Base-by-base conservation (phyloP, 2,888 invertebrate species). In the Ashinkailepas kermadecensis region DNA sequence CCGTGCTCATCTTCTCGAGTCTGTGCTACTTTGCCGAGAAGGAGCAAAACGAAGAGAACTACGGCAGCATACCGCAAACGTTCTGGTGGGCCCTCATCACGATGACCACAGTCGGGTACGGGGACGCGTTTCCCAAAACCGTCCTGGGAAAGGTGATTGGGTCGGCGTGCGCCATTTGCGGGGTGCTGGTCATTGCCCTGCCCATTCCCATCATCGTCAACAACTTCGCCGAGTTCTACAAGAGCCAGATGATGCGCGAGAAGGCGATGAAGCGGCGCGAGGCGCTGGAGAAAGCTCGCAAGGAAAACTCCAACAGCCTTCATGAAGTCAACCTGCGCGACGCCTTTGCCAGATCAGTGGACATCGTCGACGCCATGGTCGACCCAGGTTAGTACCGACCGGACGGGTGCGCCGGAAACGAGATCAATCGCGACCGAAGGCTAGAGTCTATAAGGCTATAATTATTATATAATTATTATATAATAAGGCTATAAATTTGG, bases 271-370 rank as follows among this genome's bases (percentile, higher is more conserved):
- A 89, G 85, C 85, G 89, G 81, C 86, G 88, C 79, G 89, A 89
- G 84, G 89, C 89, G 64, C 85, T 90, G 83, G 89, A 89, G 84
- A 86, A 87, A 83, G 89, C 89, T 70, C 87, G 88, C 83, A 85
- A 87, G 64, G 88, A 88, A 78, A 89, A 79, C 87, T 96, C 98
- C 89, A 96, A 97, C 86, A 96, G 96, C 87, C 96, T 97, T 90
- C 97, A 97, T 89, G 96, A 96, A 90, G 94, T 97, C 91, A 97
- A 97, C 91, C 92, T 97, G 88, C 92, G 96, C 88, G 97, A 97
- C 89, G 97, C 96, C 86, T 97, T 97, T 90, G 96, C 96, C 90
- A 96, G 97, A 90, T 96, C 95, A 89, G 96, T 97, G 94, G 97
- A 97, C 90, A 94, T 97, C 89, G 96, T 96, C 89, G 96, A 96